phyloP scores from a whole-genome alignment of 2,888 invertebrate genomes.

The Furcula furcula region DNA sequence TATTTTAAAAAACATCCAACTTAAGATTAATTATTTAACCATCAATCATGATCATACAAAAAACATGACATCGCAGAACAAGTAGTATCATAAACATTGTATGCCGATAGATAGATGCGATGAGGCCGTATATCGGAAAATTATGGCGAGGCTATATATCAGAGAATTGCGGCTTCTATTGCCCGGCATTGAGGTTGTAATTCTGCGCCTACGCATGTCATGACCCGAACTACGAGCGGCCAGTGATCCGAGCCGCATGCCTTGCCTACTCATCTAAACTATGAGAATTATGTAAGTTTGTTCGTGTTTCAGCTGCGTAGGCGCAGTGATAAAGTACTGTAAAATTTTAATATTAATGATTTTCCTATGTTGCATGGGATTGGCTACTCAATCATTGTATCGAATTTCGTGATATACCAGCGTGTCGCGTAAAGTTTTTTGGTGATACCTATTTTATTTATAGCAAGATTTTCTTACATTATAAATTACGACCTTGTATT shows the following conservation, averaged over 20 bases:
- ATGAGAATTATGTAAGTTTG: slow-evolving; percentile 21
- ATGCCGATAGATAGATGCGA: slow-evolving; percentile 55
- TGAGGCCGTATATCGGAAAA: slow-evolving; percentile 54
- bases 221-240: slow-evolving; percentile 50
- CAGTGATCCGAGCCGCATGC: slow-evolving; percentile 10
- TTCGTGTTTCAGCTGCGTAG: slow-evolving; percentile 27
- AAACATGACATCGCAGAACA: slow-evolving; percentile 17
- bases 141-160: slow-evolving; percentile 51
- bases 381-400: too few species aligned
- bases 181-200: slow-evolving; percentile 38
- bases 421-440: too few species aligned
- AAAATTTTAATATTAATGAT: slow-evolving; percentile 16
- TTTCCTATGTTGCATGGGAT: not conserved
- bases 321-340: slow-evolving; percentile 26
- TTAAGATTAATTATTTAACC: slow-evolving; percentile 6
- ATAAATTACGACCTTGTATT: too few species aligned
- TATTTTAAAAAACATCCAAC: not conserved
- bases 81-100: slow-evolving; percentile 39
- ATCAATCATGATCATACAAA: slow-evolving; percentile 20
- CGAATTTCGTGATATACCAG: slow-evolving; percentile 3
- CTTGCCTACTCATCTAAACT: slow-evolving; percentile 17
- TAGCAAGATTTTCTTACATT: too few species aligned
- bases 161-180: slow-evolving; percentile 49
- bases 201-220: slow-evolving; percentile 60
- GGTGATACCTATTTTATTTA: too few species aligned